Conservation (phyloP, 2,797 vertebrate genomes). For the Adrianichthys oophorus region DNA sequence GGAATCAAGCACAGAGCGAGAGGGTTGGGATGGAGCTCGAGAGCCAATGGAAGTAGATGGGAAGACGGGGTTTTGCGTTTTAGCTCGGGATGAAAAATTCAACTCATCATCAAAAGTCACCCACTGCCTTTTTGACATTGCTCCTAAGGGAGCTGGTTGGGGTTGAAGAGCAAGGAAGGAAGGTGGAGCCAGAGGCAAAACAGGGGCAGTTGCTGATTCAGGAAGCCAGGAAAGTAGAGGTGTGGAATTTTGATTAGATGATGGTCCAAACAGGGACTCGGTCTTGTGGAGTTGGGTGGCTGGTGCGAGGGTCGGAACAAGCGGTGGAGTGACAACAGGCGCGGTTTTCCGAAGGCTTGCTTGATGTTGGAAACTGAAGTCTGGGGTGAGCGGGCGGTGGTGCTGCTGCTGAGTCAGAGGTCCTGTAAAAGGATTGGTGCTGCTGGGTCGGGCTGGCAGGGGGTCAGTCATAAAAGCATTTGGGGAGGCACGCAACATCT, state of each 20-base stretch:
- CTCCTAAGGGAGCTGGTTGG: constrained; percentile 48
- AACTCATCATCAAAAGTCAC: constrained; percentile 91
- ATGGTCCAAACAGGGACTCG: constrained; percentile 44
- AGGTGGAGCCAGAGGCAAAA: constrained; percentile 42
- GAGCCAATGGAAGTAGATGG: constrained; percentile 40
- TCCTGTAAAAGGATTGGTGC: constrained; percentile 82
- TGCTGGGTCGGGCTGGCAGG: constrained; percentile 72
- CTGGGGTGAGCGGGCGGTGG: constrained; percentile 68
- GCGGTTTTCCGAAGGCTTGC: constrained; percentile 61
- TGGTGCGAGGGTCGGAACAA: constrained; percentile 44
- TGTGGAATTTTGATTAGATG: constrained; percentile 32
- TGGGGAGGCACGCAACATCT: constrained; percentile 75
- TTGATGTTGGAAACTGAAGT: constrained; percentile 62
- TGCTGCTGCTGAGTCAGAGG: constrained; percentile 63
- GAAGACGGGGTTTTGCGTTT: constrained; percentile 40
- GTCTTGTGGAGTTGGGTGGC: constrained; percentile 50
- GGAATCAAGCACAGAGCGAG: constrained; percentile 61
- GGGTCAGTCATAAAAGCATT: constrained; percentile 73
- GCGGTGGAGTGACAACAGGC: constrained; percentile 52
- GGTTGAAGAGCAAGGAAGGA: constrained; percentile 35
- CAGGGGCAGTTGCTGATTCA: constrained; percentile 19
- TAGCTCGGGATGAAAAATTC: constrained; percentile 53
- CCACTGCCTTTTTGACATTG: constrained; percentile 82
- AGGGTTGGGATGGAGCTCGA: constrained; percentile 60
- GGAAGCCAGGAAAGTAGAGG: constrained; percentile 26